These are phyloP conservation scores for Rhabdophis nuchalis DNA, from an alignment of 2,797 vertebrate species.

Conservation along the genomic window DNA sequence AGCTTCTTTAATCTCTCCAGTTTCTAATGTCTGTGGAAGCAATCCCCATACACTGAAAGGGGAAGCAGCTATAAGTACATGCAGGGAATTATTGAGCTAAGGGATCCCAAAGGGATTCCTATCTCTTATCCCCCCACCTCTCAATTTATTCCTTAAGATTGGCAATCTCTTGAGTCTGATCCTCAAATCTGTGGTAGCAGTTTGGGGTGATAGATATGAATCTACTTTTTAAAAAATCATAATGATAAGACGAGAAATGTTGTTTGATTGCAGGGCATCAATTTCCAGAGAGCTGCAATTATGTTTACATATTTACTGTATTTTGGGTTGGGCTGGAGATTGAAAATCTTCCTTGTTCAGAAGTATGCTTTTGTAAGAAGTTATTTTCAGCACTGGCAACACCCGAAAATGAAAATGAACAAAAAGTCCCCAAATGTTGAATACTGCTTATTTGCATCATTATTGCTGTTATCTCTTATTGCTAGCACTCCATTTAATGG, in stretches of 20 bases:
- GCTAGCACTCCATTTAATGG: not conserved
- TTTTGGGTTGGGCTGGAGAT: not conserved
- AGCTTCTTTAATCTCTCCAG: not conserved
- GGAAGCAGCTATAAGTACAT: not conserved
- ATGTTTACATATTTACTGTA: not conserved
- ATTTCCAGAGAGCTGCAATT: not conserved
- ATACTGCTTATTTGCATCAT: not conserved
- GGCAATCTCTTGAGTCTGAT: not conserved
- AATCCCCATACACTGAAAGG: not conserved
- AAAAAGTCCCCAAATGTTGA: not conserved
- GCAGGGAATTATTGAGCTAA: not conserved
- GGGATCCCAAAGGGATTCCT: not conserved
- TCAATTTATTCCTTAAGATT: not conserved
- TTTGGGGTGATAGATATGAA: not conserved
- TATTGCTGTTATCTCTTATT: not conserved
- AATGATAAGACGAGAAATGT: not conserved
- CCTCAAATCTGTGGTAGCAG: not conserved
- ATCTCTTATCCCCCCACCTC: not conserved
- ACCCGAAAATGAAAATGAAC: not conserved
- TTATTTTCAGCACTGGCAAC: not conserved
- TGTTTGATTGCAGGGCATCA: not conserved
- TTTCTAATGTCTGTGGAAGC: not conserved
- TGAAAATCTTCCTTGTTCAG: not conserved
- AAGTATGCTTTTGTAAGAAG: not conserved
- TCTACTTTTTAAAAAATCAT: not conserved